A percentile compares a stretch with the other conserved stretches of the same genome.
Conservation (phyloP, 2,113 vertebrate species). For the Lampris incognitus region DNA sequence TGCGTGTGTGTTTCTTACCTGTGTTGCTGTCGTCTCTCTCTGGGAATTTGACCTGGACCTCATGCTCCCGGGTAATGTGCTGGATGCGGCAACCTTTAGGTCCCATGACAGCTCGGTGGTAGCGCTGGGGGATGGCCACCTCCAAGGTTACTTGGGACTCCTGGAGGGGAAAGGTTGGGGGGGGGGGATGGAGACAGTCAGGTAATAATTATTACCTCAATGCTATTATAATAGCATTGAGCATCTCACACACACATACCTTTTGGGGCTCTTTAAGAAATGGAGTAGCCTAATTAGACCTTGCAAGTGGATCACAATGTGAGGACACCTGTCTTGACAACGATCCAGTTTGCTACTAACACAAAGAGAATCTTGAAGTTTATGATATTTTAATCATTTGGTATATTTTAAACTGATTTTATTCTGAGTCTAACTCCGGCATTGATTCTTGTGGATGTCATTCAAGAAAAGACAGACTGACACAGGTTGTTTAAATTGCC, state of each 20-base stretch:
- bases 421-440: too few relatives aligned
- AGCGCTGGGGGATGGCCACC: conserved; percentile 83
- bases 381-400: too few relatives aligned
- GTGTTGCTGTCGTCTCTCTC: conserved; percentile 82
- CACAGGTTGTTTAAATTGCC: too few relatives aligned
- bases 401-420: too few relatives aligned
- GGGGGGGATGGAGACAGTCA: conserved; percentile 1
- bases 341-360: too few relatives aligned
- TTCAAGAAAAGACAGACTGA: too few relatives aligned
- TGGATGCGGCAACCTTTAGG: conserved; percentile 83
- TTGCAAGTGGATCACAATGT: too few relatives aligned
- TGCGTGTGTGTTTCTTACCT: conserved; percentile 66
- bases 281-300: too few relatives aligned
- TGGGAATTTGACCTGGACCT: conserved; percentile 87
- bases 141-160: conserved; percentile 84
- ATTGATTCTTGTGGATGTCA: too few relatives aligned
- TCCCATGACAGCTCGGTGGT: conserved; percentile 85
- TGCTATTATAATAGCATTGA: not conserved
- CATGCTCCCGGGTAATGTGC: conserved; percentile 83
- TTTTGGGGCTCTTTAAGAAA: too few relatives aligned
- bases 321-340: too few relatives aligned
- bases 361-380: too few relatives aligned
- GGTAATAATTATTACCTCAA: not conserved
- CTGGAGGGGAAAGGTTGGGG: conserved; percentile 53
- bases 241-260: conserved; percentile 1